Evolutionary conservation across 2,888 invertebrate genomes (phyloP), one percentile per base, ranked within the genome.

Genomic region (Allygus modestus): DNA sequence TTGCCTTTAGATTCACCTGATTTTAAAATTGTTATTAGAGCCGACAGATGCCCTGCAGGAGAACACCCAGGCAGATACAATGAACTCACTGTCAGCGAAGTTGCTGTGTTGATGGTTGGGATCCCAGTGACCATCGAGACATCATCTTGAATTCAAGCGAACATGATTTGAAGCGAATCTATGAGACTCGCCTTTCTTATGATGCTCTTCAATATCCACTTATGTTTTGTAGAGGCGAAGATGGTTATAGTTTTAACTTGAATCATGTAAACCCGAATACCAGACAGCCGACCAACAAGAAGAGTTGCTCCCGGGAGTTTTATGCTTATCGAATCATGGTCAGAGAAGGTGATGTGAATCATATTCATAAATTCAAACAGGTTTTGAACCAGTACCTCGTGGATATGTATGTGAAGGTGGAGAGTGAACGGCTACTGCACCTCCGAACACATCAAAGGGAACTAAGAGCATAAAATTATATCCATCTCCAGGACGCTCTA

Each of bases 171-270:
- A 54, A 54, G 23, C 20, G 54, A 23, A 54, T 54, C 5, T 23
- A 54, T 23, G 54, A 54, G 11, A 54, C 54, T 20, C 54, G 20
- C 54, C 54, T 15, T 23, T 54, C 54, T 2, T 54, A 54, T 54
- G 54, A 54, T 54, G 20, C 54, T 7, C 54, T 54, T 23, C 54
- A 54, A 23, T 54, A 54, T 4, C 54, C 54, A 2, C 54, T 54
- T 54, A 54, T 54, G 54, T 54, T 54, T 54, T 54, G 54, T 54
- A 54, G 54, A 23, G 54, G 54, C 4, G 23, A 54, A 54, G 54
- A 54, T 54, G 54, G 54, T 1, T 54, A 54, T 15, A n/a, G 15
- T 23, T 54, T 54, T 2, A 54, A 54, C 54, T 12, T 23, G 15
- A 23, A 54, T 11, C 54, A 54, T 11, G 2, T 54, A 23, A 54